Percentiles rank a stretch among this genome's conserved stretches.
phyloP scores from a whole-genome alignment of 2,797 vertebrate genomes.

The Anniella stebbinsi region DNA sequence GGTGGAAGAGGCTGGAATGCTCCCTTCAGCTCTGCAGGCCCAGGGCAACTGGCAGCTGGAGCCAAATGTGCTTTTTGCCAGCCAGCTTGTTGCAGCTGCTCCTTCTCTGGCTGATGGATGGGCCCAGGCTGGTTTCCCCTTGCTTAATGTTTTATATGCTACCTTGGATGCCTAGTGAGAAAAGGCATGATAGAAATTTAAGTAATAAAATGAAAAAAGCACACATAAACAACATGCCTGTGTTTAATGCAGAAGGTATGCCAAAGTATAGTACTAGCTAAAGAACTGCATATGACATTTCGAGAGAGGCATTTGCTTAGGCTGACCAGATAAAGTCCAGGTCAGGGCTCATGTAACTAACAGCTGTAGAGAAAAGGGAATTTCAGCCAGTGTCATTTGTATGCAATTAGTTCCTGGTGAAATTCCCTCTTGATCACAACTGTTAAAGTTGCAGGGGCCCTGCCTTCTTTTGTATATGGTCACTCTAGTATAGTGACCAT shows the following conservation, averaged over 20 bases:
- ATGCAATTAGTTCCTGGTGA: too few relatives aligned
- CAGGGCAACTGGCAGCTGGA: not conserved
- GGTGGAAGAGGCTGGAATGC: not conserved
- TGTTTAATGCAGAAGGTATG: not conserved
- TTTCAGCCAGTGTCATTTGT: too few relatives aligned
- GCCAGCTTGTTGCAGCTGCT: not conserved
- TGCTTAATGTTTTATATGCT: not conserved
- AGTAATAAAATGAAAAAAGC: not conserved
- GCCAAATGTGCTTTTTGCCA: not conserved
- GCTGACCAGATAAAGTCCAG: too few relatives aligned
- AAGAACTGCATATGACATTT: not conserved
- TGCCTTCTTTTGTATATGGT: too few relatives aligned
- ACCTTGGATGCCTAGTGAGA: not conserved
- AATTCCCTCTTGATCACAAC: too few relatives aligned
- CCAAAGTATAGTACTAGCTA: not conserved
- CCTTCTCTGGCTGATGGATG: not conserved
- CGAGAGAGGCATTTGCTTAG: not conserved
- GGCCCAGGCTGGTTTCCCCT: not conserved
- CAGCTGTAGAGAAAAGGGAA: too few relatives aligned
- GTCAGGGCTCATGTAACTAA: too few relatives aligned
- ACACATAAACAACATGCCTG: not conserved
- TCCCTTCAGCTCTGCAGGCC: not conserved
- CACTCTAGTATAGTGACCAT: too few relatives aligned
- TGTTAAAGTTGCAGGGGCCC: too few relatives aligned
- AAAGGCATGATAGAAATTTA: not conserved